Conservation (phyloP, 2,888 invertebrate species). For the Lomographa bimaculata region DNA sequence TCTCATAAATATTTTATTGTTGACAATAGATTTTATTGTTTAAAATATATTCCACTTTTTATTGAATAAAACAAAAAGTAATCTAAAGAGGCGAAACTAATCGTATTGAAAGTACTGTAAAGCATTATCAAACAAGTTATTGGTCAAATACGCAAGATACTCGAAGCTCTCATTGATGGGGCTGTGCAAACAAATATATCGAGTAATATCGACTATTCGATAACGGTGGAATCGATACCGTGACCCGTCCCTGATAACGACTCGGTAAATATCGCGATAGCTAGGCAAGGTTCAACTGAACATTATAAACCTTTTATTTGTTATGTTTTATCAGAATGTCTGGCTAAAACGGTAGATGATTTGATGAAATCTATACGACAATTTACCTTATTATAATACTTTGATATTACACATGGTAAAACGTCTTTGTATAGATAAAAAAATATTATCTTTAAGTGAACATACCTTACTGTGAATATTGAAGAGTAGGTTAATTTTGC, state of each 20-base stretch:
- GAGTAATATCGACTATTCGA: conserved; percentile 67
- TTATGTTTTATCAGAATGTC: no score
- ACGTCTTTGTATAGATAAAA: no score
- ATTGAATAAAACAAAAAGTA: conserved; percentile 63
- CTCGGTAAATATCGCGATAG: conserved; percentile 29
- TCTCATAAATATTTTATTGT: no score
- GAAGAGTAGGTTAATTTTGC: no score
- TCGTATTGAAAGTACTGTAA: conserved; percentile 68
- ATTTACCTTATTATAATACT: no score
- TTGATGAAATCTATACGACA: no score
- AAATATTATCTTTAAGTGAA: no score
- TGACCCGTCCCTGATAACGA: conserved; percentile 49
- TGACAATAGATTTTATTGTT: no score
- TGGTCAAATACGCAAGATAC: conserved; percentile 78
- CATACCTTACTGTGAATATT: no score
- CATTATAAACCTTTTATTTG: background rate
- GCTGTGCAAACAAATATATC: conserved; percentile 74
- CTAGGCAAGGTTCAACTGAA: conserved; percentile 11
- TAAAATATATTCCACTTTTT: no score
- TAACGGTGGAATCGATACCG: conserved; percentile 74
- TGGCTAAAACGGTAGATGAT: no score
- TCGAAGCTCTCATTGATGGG: conserved; percentile 73
- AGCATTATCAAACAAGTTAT: conserved; percentile 77
- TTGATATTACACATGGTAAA: no score
- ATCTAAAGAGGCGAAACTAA: conserved; percentile 65